A percentile compares a stretch with the other conserved stretches of the same genome.
These are phyloP conservation scores for Cheilosia scutellata DNA, from an alignment of 2,888 invertebrate species.

Conservation along the genomic window DNA sequence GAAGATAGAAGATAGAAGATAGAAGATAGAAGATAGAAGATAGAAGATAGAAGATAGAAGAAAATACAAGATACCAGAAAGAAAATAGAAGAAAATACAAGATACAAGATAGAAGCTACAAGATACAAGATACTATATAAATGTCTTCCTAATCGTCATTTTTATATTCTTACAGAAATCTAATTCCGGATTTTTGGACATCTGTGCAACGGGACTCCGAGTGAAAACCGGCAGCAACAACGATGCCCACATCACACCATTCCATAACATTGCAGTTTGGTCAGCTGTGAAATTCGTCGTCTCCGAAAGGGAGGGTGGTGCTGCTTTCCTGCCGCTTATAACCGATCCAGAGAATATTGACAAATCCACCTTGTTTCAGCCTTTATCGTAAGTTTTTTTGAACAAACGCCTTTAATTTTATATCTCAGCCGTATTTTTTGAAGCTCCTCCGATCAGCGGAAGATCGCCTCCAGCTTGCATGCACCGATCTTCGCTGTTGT, in stretches of 20 bases:
- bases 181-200: slow-evolving; percentile 82
- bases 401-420: not conserved
- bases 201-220: slow-evolving; percentile 87
- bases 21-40: not conserved
- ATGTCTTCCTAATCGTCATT: too few species aligned
- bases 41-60: too few species aligned
- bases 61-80: too few species aligned
- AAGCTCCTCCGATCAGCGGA: slow-evolving; percentile 83
- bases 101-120: too few species aligned
- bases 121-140: not conserved
- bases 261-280: slow-evolving; percentile 96
- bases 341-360: slow-evolving; percentile 92
- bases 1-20: not conserved
- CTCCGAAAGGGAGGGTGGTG: slow-evolving; percentile 86
- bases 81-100: too few species aligned
- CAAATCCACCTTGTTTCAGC: slow-evolving; percentile 88
- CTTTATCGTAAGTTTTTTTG: slow-evolving; percentile 80
- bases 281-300: slow-evolving; percentile 94
- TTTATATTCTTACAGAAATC: slow-evolving; percentile 78
- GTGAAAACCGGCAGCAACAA: slow-evolving; percentile 85
- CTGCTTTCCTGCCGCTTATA: slow-evolving; percentile 93
- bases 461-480: slow-evolving; percentile 86
- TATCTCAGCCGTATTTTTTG: slow-evolving; percentile 21
- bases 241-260: slow-evolving; percentile 88
- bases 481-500: slow-evolving; percentile 95